Evolutionary conservation across 2,797 vertebrate species (phyloP).

Genomic region (Pipistrellus pipistrellus): DNA sequence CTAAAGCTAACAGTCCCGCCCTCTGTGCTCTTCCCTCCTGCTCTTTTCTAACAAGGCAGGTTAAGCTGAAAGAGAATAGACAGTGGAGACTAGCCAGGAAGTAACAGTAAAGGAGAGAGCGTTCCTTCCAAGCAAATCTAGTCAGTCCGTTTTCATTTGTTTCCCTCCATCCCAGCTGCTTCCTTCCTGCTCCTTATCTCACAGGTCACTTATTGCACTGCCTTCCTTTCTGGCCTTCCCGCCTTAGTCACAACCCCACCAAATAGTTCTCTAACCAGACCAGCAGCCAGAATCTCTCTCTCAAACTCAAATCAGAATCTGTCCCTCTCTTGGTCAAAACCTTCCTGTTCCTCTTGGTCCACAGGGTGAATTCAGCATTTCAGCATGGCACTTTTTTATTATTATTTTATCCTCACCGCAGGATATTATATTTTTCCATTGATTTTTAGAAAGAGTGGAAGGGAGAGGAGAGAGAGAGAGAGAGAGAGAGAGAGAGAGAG

Average conservation of each 20-base stretch:
- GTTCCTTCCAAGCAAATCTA: not conserved
- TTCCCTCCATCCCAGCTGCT: not conserved
- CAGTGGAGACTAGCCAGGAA: not conserved
- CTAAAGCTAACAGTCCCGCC: slow-evolving; percentile 73
- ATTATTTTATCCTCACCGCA: too few species aligned
- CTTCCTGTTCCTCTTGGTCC: not conserved
- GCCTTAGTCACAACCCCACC: not conserved
- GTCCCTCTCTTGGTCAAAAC: not conserved
- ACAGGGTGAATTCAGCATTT: not conserved
- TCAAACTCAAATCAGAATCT: not conserved
- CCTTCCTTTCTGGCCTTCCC: not conserved
- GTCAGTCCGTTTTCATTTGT: too few species aligned
- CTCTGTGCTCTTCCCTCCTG: not conserved
- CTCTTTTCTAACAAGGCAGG: not conserved
- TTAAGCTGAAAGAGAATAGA: not conserved
- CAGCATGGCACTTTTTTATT: too few species aligned
- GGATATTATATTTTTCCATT: too few species aligned
- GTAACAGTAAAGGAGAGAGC: not conserved
- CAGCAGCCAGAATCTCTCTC: not conserved
- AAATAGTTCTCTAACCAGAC: not conserved
- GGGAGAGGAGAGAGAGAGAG: too few species aligned
- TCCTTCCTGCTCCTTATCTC: not conserved
- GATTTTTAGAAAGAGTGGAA: too few species aligned
- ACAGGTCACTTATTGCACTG: fast-evolving
- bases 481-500: too few species aligned